Evolutionary conservation across 1,140 invertebrate genomes (phyloP), one percentile per base, ranked within the genome.

Genomic region (Cotesia chilonis): DNA sequence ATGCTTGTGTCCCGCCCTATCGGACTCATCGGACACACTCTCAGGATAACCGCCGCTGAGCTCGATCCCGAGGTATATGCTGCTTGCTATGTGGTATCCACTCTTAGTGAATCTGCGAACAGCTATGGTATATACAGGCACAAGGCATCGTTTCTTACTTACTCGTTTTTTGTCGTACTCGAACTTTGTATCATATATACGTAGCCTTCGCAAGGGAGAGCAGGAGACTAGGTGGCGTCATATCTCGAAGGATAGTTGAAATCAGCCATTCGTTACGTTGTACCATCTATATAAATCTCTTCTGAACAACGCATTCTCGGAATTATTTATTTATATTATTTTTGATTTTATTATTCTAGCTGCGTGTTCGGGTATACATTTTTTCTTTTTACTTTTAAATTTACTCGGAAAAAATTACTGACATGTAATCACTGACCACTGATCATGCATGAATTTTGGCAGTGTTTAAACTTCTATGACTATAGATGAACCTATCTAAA

Each of bases 1-100:
- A 86, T 85, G 83, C 80, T 68, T 82, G 79, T 83, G 83, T 84
- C 82, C 83, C 84, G 83, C 82, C 82, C 83, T 83, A 86, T 85
- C 82, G 79, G 77, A 84, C 81, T 79, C 80, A 84, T 84, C 83
- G 82, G 75, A 82, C 78, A 82, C 76, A 79, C 80, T 77, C 75
- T 70, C 72, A 78, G 54, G 66, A 78, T 80, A 83, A 59, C 57
- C 17, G 57, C 57, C 54, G 57, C 57, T 59, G n/a, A 59, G 57
- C 57, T 59, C 51, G 10, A 17, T 47, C 10, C 41, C 10, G 28
- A 28, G 28, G 52, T 51, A 71, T 54, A 61, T 47, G 64, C 64
- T 28, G 28, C 41, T 47, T 47, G 41, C 6, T 47, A 47, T 47
- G 9, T 47, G 5, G 41, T 47, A 47, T 10, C 41, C 41, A 47